phyloP scores from a whole-genome alignment of 2,113 vertebrate species.

The Corythaeola cristata region DNA sequence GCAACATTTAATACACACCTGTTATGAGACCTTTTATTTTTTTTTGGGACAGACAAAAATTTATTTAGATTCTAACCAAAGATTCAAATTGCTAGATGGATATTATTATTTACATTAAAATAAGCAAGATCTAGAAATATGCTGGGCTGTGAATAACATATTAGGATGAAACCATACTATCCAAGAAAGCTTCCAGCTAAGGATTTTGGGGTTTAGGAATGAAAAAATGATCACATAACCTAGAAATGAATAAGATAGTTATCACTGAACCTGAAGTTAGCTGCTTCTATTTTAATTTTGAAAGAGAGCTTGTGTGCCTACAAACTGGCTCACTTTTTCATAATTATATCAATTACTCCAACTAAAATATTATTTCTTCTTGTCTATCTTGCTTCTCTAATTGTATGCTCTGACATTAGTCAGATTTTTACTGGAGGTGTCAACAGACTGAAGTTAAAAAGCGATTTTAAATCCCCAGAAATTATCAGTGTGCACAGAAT shows the following conservation, averaged over 20 bases:
- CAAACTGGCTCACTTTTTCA: background rate
- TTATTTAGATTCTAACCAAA: background rate
- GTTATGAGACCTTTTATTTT: background rate
- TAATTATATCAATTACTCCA: background rate
- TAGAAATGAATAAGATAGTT: background rate
- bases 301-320: background rate
- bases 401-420: background rate
- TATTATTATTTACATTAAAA: background rate
- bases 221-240: background rate
- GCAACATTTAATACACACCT: background rate
- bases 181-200: background rate
- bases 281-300: background rate
- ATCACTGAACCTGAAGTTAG: background rate
- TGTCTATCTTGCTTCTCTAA: background rate
- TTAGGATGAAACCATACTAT: background rate
- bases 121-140: background rate
- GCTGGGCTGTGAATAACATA: background rate
- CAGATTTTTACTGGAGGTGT: background rate
- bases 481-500: background rate
- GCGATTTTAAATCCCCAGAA: background rate
- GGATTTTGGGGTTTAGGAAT: background rate
- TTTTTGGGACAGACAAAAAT: background rate
- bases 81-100: fast-evolving
- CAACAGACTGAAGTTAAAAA: background rate
- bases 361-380: background rate